Percentiles rank a stretch among this genome's conserved stretches.
phyloP scores from a whole-genome alignment of 1,140 invertebrate genomes.

The Heliconius eleuchia region DNA sequence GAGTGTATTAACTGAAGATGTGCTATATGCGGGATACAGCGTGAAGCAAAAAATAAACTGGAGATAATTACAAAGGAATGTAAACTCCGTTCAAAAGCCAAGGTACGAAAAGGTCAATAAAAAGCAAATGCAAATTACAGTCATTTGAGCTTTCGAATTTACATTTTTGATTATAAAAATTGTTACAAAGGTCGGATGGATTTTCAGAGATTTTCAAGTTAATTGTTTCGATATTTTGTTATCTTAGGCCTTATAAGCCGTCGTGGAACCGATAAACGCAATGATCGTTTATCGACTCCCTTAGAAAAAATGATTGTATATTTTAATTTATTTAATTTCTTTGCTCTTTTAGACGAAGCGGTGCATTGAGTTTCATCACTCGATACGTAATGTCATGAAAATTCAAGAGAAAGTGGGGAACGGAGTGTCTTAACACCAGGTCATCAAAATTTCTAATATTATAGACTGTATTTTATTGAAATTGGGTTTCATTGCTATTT shows the following conservation, averaged over 20 bases:
- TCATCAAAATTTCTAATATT: too few relatives aligned
- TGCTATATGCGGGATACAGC: background rate
- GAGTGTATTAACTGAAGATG: background rate
- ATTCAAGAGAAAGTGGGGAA: too few relatives aligned
- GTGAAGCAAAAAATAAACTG: background rate
- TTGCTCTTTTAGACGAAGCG: too few relatives aligned
- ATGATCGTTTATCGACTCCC: too few relatives aligned
- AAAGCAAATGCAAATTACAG: background rate
- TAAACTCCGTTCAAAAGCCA: background rate
- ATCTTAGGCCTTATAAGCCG: background rate
- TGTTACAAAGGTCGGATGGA: conserved; percentile 26
- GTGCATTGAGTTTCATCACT: too few relatives aligned
- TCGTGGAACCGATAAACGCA: too few relatives aligned
- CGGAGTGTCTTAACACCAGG: too few relatives aligned
- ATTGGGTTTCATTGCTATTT: too few relatives aligned
- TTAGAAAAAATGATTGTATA: too few relatives aligned
- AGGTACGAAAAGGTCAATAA: conserved; percentile 2
- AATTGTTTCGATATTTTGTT: background rate
- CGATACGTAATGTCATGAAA: too few relatives aligned
- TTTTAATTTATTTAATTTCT: too few relatives aligned
- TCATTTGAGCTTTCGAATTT: conserved; percentile 31
- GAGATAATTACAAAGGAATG: background rate
- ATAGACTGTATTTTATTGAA: too few relatives aligned
- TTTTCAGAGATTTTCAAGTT: conserved; percentile 24
- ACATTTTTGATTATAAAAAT: conserved; percentile 37